Evolutionary conservation across 2,797 vertebrate genomes (phyloP), one percentile per base, ranked within the genome.

Genomic region (Clarias laeviceps): DNA sequence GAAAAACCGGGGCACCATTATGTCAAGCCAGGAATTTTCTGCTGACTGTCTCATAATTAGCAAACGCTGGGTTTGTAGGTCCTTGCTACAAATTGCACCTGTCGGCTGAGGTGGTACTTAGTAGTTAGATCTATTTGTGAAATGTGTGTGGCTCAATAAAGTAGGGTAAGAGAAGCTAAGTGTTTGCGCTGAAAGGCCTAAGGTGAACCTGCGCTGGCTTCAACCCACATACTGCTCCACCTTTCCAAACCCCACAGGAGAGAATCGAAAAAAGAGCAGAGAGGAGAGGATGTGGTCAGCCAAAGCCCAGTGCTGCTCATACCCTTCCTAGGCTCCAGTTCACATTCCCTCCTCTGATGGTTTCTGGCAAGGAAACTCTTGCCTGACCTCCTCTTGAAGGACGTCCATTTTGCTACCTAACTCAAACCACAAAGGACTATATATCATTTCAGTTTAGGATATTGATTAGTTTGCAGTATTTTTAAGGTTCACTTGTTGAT

Each of bases 381-480:
- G 87, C 91, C 92, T 95, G 94, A 95, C 94, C 93, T 95, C 92
- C 85, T 90, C 76, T 87, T 91, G 90, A 91, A 95, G 94, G 94
- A 93, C 92, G 32, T 91, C 91, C 88, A 88, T 86, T 87, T 91
- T 91, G 89, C 82, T 89, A 86, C 89, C 87, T 86, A 90, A 86
- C 84, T 87, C 84, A 88, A 88, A 82, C 83, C 87, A 88, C 88
- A 88, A 83, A 83, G 56, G 79, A 88, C 86, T 50, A 85, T 87
- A 86, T 45, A 90, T 88, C 85, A 88, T 82, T 78, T 77, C 73
- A 62, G 45, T 86, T 82, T 18, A 40, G 57, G 27, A 85, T 68
- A 40, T 61, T 82, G 54, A 76, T 73, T 54, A 50, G 76, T 83
- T 82, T 74, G 29, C 24, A 80, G 40, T 84, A 82, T 85, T 80